These are phyloP conservation scores for Papilio polyxenes DNA, from an alignment of 1,140 invertebrate genomes.

Conservation along the genomic window DNA sequence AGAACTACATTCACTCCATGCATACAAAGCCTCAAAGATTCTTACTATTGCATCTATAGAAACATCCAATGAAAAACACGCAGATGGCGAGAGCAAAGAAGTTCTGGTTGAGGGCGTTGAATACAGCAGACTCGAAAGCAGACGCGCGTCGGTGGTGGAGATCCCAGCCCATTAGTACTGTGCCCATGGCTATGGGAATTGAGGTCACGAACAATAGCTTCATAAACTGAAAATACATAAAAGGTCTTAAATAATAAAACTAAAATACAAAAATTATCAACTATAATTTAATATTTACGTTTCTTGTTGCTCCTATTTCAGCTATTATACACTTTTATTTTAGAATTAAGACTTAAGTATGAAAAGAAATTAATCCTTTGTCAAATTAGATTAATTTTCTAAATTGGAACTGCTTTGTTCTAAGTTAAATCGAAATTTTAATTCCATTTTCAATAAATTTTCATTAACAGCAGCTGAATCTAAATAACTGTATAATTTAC, in stretches of 20 bases:
- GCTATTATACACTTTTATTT: not conserved
- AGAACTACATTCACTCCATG: too few species aligned
- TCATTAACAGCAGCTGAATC: too few species aligned
- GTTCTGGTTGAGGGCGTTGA: constrained; percentile 74
- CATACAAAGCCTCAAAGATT: constrained; percentile 29
- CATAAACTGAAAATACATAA: constrained; percentile 55
- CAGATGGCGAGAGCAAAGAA: constrained; percentile 74
- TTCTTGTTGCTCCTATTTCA: too few species aligned
- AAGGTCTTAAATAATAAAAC: too few species aligned
- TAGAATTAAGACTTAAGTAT: not conserved
- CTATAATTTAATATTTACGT: too few species aligned
- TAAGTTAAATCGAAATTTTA: too few species aligned
- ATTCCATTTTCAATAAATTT: too few species aligned
- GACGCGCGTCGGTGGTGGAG: constrained; percentile 69
- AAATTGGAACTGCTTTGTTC: too few species aligned
- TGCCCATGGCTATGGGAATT: constrained; percentile 61
- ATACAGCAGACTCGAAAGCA: constrained; percentile 68
- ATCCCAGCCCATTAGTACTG: constrained; percentile 74
- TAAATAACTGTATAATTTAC: too few species aligned
- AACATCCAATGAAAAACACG: constrained; percentile 72
- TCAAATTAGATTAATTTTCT: too few species aligned
- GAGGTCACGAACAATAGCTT: constrained; percentile 64
- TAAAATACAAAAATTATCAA: too few species aligned
- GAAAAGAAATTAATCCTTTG: too few species aligned
- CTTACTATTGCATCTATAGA: constrained; percentile 73